A percentile compares a stretch with the other conserved stretches of the same genome.
phyloP scores from a whole-genome alignment of 2,113 vertebrate genomes.

The Cryptomyrus ogoouensis region DNA sequence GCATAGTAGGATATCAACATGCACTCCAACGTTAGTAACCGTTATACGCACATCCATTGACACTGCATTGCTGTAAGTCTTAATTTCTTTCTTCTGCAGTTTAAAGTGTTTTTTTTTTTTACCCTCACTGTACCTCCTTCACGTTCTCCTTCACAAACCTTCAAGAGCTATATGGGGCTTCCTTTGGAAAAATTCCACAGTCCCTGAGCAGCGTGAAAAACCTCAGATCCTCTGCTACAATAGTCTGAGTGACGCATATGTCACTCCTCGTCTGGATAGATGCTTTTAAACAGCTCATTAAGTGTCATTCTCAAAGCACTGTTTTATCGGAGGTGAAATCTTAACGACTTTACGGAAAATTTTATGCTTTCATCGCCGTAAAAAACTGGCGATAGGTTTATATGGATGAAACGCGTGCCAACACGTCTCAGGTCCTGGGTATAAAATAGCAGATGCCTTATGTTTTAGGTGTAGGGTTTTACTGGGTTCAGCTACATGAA shows the following conservation, averaged over 20 bases:
- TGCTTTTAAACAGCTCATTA: neutral
- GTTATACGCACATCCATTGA: neutral
- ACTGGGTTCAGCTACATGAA: neutral
- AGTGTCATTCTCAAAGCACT: neutral
- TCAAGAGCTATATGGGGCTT: neutral
- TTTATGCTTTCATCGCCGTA: neutral
- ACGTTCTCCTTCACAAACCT: neutral
- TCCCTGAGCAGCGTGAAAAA: neutral
- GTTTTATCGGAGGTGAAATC: neutral
- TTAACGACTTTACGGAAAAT: neutral
- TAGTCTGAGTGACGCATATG: neutral
- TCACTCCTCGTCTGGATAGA: neutral
- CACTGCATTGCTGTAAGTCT: neutral
- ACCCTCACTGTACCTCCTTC: neutral
- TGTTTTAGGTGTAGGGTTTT: neutral
- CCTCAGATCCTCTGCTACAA: neutral
- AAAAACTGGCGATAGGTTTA: neutral
- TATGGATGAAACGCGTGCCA: neutral
- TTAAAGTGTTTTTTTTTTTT: neutral
- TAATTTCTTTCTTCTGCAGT: neutral
- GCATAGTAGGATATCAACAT: slow-evolving; percentile 18
- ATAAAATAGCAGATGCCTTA: neutral
- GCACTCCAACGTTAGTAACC: neutral
- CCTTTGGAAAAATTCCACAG: neutral
- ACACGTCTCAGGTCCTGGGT: neutral